Base-by-base conservation (phyloP, 2,888 invertebrate species). In the Noctuana brunneofusca region DNA sequence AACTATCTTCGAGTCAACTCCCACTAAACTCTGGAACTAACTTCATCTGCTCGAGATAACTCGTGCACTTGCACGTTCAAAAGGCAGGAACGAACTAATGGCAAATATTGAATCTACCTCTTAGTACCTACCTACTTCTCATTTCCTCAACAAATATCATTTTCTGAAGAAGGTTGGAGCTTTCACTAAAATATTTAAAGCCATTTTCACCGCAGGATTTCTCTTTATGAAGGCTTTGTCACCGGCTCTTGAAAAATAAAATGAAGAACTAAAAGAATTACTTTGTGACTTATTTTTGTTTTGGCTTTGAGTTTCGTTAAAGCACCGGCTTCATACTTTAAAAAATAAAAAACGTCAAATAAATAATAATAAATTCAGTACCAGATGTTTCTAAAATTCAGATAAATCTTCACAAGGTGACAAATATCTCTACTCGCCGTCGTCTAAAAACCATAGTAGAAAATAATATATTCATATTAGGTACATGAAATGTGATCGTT, bases 1-100 rank as follows among this genome's bases (percentile, higher is more conserved):
- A 78, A 83, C 78, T 81, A 78, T 80, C 78, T 79, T 78, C 74
- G 64, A 69, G 68, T 63, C 66, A 56, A 50, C 56, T 56, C 22
- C 43, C 12, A 24, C 56, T 24, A 52, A 63, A 63, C 43, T 57
- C 57, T 30, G 52, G 64, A 77, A 78, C 72, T 74, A 75, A 80
- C 75, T 81, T 80, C 57, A 63, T 52, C 52, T 32, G 14, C 14
- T n/a, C 16, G 43, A 72, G 75, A 73, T 76, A 79, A 78, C 74
- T 75, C 69, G 38, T 38, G 18, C 68, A 69, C 72, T 70, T 70
- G 60, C 35, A 18, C 30, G 27, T 43, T 54, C 58, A 35, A 41
- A 50, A 50, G 43, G 41, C 56, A 30, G 20, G 24, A 56, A 49
- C 60, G 35, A 48, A 48, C 54, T 62, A 56, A 41, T 43, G 16